Percentiles rank a stretch among this genome's conserved stretches.
Evolutionary conservation across 2,113 vertebrate species (phyloP).

Genomic region (Paradoxurus hermaphroditus): DNA sequence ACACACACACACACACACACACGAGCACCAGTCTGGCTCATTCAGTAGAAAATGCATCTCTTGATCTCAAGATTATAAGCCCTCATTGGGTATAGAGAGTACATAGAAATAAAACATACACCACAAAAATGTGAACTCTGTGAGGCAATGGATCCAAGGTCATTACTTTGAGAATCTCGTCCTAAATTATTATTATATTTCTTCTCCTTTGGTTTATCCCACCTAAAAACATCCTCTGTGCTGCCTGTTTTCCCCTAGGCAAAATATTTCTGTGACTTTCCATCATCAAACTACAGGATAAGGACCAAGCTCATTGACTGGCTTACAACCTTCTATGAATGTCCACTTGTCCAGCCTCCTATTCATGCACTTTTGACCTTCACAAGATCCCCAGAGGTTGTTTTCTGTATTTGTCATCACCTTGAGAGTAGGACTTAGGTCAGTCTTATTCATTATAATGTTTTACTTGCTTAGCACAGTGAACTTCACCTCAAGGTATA

Average conservation of each 20-base stretch:
- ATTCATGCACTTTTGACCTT: neutral
- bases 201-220: neutral
- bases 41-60: neutral
- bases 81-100: neutral
- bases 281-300: neutral
- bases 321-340: neutral
- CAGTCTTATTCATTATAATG: neutral
- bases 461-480: neutral
- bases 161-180: neutral
- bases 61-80: neutral
- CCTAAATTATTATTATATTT: neutral
- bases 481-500: neutral
- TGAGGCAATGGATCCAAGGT: neutral
- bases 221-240: neutral
- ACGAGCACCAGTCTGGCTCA: neutral
- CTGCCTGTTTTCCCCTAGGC: neutral
- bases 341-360: neutral
- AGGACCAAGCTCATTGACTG: neutral
- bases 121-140: neutral
- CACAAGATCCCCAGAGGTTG: neutral
- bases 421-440: neutral
- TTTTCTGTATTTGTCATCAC: neutral
- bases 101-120: neutral
- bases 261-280: neutral
- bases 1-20: neutral